A percentile compares a stretch with the other conserved stretches of the same genome.
These are phyloP conservation scores for Drosophila pandora DNA, from an alignment of 1,140 invertebrate species.

Conservation along the genomic window DNA sequence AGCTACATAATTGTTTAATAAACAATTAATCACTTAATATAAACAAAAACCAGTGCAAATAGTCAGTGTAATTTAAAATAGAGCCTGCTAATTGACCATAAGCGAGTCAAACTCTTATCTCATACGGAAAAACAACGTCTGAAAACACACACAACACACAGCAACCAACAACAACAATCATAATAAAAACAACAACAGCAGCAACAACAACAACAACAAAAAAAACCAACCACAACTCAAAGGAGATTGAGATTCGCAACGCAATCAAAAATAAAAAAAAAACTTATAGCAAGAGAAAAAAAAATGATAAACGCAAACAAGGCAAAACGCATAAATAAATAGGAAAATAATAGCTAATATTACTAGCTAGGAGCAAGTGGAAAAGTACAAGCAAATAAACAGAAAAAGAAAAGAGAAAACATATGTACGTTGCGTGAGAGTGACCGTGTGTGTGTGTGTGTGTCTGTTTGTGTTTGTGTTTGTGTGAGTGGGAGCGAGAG, in stretches of 20 bases:
- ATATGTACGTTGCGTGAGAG: conserved; percentile 61
- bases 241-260: conserved; percentile 71
- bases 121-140: conserved; percentile 10
- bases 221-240: conserved; percentile 42
- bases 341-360: conserved; percentile 42
- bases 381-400: conserved; percentile 38
- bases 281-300: conserved; percentile 16
- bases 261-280: conserved; percentile 66
- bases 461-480: neutral
- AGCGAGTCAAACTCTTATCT: conserved; percentile 8
- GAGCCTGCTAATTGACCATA: neutral
- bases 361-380: conserved; percentile 41
- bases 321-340: conserved; percentile 63
- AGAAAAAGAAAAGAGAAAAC: conserved; percentile 57
- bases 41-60: conserved; percentile 66
- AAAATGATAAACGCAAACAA: conserved; percentile 40
- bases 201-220: conserved; percentile 28
- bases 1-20: conserved; percentile 77
- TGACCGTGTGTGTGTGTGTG: conserved; percentile 23
- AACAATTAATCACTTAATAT: conserved; percentile 80
- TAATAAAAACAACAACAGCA: conserved; percentile 47
- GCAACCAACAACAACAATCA: conserved; percentile 18
- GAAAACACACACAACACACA: conserved; percentile 20
- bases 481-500: conserved; percentile 28
- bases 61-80: conserved; percentile 36